These are phyloP conservation scores for Buathra laborator DNA, from an alignment of 2,888 invertebrate species.

Conservation along the genomic window DNA sequence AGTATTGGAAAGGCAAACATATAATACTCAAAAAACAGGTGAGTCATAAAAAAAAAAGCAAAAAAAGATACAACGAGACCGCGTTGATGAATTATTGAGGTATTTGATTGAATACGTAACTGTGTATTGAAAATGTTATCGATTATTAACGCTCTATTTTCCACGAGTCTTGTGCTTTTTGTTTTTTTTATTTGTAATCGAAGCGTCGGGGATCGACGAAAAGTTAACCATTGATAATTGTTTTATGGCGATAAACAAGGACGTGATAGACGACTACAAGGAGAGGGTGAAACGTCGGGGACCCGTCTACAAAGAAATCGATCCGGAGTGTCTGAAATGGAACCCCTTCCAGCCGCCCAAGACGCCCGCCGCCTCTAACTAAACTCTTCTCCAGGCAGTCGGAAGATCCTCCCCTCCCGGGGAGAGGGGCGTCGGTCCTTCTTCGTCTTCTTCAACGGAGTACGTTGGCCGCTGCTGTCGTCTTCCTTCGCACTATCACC, in stretches of 20 bases:
- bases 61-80: neutral
- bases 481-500: slow-evolving; percentile 55
- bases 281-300: slow-evolving; percentile 92
- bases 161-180: neutral
- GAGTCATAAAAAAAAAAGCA: slow-evolving; percentile 73
- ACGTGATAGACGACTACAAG: slow-evolving; percentile 96
- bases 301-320: slow-evolving; percentile 93
- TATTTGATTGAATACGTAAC: neutral
- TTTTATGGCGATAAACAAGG: slow-evolving; percentile 86
- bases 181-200: too few species aligned
- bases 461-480: slow-evolving; percentile 60
- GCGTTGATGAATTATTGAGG: neutral
- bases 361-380: slow-evolving; percentile 85
- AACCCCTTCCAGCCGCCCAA: slow-evolving; percentile 90
- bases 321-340: slow-evolving; percentile 95
- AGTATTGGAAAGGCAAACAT: slow-evolving; percentile 99
- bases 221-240: slow-evolving; percentile 58
- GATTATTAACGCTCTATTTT: neutral
- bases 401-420: slow-evolving; percentile 37
- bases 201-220: neutral
- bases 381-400: slow-evolving; percentile 68
- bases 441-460: slow-evolving; percentile 42
- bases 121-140: neutral
- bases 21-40: slow-evolving; percentile 97
- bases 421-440: slow-evolving; percentile 33